Percentiles rank a stretch among this genome's conserved stretches.
These are phyloP conservation scores for Enteromius paludinosus DNA, from an alignment of 2,797 vertebrate genomes.

Conservation along the genomic window DNA sequence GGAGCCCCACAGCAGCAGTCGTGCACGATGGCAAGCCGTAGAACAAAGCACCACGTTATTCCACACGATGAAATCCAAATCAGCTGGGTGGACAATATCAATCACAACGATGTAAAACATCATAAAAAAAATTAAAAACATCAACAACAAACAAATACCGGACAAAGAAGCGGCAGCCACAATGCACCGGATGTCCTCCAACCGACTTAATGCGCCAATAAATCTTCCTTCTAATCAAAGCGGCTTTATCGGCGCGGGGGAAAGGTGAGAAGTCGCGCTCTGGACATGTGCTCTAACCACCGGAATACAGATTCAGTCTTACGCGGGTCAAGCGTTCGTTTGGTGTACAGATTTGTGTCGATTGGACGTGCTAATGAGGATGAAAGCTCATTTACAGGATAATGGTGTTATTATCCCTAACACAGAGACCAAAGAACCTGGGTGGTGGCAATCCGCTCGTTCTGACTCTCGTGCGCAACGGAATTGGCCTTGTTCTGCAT, in stretches of 20 bases:
- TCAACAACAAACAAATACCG: too few species aligned
- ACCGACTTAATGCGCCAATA: conserved; percentile 78
- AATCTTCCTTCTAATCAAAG: conserved; percentile 81
- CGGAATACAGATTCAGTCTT: conserved; percentile 62
- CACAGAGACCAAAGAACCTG: conserved; percentile 27
- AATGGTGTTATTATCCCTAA: conserved; percentile 58
- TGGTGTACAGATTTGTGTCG: neutral
- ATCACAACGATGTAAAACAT: too few species aligned
- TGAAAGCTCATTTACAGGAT: conserved; percentile 65
- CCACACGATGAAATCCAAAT: too few species aligned
- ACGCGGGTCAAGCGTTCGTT: conserved; percentile 49
- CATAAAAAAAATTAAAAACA: too few species aligned
- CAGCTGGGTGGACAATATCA: too few species aligned
- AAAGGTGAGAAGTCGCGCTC: conserved; percentile 71
- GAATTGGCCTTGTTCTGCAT: neutral
- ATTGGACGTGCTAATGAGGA: conserved; percentile 62
- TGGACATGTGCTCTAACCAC: conserved; percentile 75
- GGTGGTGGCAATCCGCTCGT: conserved; percentile 12
- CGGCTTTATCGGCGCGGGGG: conserved; percentile 73
- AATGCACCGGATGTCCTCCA: too few species aligned
- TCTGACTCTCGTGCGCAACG: neutral
- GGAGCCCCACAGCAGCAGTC: too few species aligned
- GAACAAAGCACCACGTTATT: too few species aligned
- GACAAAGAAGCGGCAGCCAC: too few species aligned
- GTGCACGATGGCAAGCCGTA: too few species aligned